Percentiles rank a stretch among this genome's conserved stretches.
These are phyloP conservation scores for Pelecanoides urinatrix DNA, from an alignment of 2,113 vertebrate species.

Conservation along the genomic window DNA sequence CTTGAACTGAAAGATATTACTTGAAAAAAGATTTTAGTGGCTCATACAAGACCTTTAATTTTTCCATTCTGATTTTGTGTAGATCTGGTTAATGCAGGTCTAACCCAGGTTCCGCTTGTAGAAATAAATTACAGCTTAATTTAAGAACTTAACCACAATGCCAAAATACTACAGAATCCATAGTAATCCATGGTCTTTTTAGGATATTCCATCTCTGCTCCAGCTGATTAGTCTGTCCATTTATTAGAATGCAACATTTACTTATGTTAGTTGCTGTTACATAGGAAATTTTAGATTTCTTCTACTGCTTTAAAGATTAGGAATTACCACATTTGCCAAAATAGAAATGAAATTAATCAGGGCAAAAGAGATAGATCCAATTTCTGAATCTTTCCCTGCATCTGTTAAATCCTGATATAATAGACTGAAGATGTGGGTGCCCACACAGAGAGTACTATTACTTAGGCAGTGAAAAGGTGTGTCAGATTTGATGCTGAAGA, in stretches of 20 bases:
- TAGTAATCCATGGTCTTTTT: not conserved
- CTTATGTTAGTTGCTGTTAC: not conserved
- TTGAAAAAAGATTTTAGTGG: not conserved
- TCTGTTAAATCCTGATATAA: not conserved
- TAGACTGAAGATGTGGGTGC: not conserved
- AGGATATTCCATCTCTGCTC: not conserved
- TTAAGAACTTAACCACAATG: not conserved
- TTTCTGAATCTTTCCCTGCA: not conserved
- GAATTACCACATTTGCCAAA: not conserved
- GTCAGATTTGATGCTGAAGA: slow-evolving; percentile 30
- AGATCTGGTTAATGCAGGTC: not conserved
- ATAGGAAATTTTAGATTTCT: not conserved
- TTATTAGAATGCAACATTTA: not conserved
- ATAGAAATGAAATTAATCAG: not conserved
- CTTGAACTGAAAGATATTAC: not conserved
- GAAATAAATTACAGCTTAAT: not conserved
- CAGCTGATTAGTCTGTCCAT: not conserved
- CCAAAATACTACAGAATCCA: not conserved
- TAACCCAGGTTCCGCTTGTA: not conserved
- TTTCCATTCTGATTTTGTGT: not conserved
- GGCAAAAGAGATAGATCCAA: not conserved
- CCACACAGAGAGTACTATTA: not conserved
- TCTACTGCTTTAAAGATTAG: not conserved
- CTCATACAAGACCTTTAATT: not conserved
- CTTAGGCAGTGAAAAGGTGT: slow-evolving; percentile 24